phyloP scores from a whole-genome alignment of 2,797 vertebrate genomes.

The Corythornis leucogaster region DNA sequence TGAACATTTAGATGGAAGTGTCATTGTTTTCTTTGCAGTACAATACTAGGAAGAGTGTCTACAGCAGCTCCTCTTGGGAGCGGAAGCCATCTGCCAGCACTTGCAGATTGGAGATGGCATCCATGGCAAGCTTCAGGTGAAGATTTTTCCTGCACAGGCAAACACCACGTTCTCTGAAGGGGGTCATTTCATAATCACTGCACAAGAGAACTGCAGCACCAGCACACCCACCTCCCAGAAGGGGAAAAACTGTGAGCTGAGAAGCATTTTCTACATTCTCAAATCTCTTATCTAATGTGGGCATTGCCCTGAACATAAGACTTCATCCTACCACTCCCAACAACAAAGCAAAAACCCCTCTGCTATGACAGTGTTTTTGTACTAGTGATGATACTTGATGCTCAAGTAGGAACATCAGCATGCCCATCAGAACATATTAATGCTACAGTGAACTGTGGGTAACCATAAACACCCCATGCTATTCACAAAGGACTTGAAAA shows the following conservation, averaged over 20 bases:
- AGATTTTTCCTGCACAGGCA: conserved; percentile 27
- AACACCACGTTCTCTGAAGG: neutral
- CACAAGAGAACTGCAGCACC: neutral
- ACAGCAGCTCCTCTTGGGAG: conserved; percentile 38
- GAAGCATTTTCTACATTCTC: neutral
- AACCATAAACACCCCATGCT: neutral
- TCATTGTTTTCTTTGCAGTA: conserved; percentile 61
- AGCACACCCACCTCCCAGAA: neutral
- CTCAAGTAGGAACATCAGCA: neutral
- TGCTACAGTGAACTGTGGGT: neutral
- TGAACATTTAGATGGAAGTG: conserved; percentile 14
- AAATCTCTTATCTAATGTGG: no score
- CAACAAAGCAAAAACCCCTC: neutral
- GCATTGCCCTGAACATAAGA: no score
- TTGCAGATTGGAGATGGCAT: conserved; percentile 37
- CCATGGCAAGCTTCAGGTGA: conserved; percentile 34
- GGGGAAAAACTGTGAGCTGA: neutral
- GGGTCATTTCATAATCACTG: neutral
- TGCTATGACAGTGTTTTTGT: neutral
- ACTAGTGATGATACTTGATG: neutral
- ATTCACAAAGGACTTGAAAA: neutral
- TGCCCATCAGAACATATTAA: neutral
- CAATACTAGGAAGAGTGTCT: conserved; percentile 70
- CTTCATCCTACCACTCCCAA: neutral
- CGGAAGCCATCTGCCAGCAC: conserved; percentile 64